Base-by-base conservation (phyloP, 2,797 vertebrate species). In the Argya squamiceps region DNA sequence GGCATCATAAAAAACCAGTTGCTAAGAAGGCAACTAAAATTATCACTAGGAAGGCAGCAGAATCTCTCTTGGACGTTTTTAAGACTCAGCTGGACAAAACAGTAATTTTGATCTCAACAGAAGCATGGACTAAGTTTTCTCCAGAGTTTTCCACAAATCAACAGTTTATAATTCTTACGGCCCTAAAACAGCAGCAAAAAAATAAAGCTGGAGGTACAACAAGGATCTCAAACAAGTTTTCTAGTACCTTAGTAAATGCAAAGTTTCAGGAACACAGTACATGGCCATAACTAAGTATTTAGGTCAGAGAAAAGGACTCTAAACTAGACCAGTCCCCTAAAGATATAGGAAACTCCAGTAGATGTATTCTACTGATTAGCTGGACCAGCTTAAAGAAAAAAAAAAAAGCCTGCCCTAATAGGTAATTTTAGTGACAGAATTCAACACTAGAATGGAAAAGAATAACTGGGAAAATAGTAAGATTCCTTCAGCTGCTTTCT, bases 11-110 rank as follows among this genome's bases (percentile, higher is more conserved):
- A 80, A 68, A 60, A 6, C 9, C 8, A 30, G 18, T 14, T 74
- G 19, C n/a, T 70, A 65, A 47, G n/a, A 78, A 58, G 21, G 30
- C 39, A 82, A 63, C 2, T 39, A 39, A 3, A 20, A 84, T 76
- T 30, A 52, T 20, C 0, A 0, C 20, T 55, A 68, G 41, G 17
- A 78, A 84, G 52, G 11, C 9, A 34, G 11, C 0, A 0, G 37
- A 82, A 67, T 6, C 3, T 68, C n/a, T 75, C 32, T 27, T 59
- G 36, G 8, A 60, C 15, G 19, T 47, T 78, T 46, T 47, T 29
- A 84, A 24, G 26, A 65, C 30, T 69, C 41, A 23, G 32, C 6
- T 58, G 43, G 44, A 84, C 32, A 84, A 92, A 88, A 71, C 1
- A 23, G 2, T 62, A 70, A 64, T 41, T 87, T 56, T 73, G 46